phyloP scores from a whole-genome alignment of 2,797 vertebrate species.

The Crenichthys baileyi region DNA sequence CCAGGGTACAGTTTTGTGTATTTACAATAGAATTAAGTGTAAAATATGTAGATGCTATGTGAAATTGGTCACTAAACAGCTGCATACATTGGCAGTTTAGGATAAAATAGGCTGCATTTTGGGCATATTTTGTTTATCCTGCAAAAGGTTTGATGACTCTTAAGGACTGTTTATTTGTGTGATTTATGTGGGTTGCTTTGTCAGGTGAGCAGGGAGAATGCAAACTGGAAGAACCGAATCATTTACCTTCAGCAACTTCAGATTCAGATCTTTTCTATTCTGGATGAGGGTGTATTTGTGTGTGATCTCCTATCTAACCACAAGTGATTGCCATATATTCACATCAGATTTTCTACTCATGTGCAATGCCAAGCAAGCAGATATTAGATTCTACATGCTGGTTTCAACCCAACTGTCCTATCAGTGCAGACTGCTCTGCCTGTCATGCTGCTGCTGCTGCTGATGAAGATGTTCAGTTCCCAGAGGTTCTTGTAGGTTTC shows the following conservation, averaged over 20 bases:
- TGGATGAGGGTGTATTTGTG: background rate
- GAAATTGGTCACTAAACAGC: conserved; percentile 14
- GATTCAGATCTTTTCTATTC: background rate
- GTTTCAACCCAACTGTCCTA: conserved; percentile 7
- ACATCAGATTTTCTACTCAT: conserved; percentile 6
- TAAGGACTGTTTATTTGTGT: background rate
- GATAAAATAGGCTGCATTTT: background rate
- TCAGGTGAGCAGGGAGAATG: background rate
- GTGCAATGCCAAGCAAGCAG: conserved; percentile 26
- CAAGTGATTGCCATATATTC: background rate
- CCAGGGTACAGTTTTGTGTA: background rate
- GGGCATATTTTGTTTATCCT: conserved; percentile 4
- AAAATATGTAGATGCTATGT: background rate
- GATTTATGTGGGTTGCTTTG: background rate
- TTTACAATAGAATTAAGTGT: background rate
- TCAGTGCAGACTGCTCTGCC: background rate
- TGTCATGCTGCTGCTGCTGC: conserved; percentile 4
- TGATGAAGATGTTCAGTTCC: conserved; percentile 1
- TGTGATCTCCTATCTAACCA: background rate
- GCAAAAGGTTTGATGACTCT: background rate
- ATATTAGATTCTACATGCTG: conserved; percentile 6
- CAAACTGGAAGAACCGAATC: background rate
- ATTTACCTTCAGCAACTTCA: background rate
- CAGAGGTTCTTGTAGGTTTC: conserved; percentile 1
- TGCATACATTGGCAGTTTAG: background rate